Conservation (phyloP, 2,888 invertebrate genomes). For the Neocrepidodera transversa region DNA sequence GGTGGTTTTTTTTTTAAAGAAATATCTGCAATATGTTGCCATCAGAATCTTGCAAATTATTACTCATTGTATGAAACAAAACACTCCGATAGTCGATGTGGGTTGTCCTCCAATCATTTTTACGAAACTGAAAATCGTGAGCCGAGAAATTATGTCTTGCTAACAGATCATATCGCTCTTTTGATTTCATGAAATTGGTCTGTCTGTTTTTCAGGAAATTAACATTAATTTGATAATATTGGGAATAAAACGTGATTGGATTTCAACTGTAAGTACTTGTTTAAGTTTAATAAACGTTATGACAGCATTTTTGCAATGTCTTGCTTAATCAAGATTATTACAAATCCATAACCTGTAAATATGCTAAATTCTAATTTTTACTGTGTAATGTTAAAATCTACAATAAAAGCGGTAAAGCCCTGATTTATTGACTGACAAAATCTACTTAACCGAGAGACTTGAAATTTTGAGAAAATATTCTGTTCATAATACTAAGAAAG, state of each 20-base stretch:
- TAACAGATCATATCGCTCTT: constrained; percentile 19
- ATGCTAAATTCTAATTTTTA: too few relatives aligned
- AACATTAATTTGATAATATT: constrained; percentile 22
- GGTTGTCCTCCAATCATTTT: constrained; percentile 28
- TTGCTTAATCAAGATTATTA: too few relatives aligned
- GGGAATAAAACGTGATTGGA: constrained; percentile 21
- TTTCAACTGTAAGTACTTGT: constrained; percentile 13
- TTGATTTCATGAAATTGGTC: constrained; percentile 25
- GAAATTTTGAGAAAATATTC: too few relatives aligned
- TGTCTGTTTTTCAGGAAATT: constrained; percentile 21
- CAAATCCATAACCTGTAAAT: too few relatives aligned
- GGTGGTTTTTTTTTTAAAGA: constrained; percentile 20
- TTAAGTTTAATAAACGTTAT: constrained; percentile 15
- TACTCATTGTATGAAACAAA: constrained; percentile 33
- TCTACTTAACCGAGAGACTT: too few relatives aligned
- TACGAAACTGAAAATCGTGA: constrained; percentile 27
- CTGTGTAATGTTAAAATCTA: too few relatives aligned
- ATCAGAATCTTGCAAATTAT: constrained; percentile 30
- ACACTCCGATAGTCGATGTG: constrained; percentile 23
- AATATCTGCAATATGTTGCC: constrained; percentile 23
- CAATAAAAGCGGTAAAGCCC: too few relatives aligned
- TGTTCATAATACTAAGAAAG: too few relatives aligned
- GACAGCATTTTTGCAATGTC: constrained; percentile 15
- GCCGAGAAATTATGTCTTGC: constrained; percentile 25
- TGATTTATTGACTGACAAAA: too few relatives aligned